Percentiles rank a stretch among this genome's conserved stretches.
Evolutionary conservation across 2,888 invertebrate genomes (phyloP).

Genomic region (Ophion slaviceki): DNA sequence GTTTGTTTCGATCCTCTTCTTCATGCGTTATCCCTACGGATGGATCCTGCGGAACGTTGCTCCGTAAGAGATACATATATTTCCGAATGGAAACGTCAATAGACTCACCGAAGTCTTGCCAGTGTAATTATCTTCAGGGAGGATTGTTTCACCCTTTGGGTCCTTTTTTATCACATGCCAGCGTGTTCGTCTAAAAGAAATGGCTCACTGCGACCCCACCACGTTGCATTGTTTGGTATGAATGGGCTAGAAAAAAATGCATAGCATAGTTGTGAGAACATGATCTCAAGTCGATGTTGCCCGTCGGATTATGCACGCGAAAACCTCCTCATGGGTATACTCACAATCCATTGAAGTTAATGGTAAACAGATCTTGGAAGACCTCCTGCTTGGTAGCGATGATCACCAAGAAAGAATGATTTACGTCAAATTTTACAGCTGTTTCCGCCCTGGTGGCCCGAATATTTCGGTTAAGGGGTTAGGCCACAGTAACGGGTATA

Average conservation of each 20-base stretch:
- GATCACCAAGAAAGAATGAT: constrained; percentile 1
- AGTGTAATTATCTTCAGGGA: neutral
- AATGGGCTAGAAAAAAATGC: neutral
- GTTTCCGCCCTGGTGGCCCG: neutral
- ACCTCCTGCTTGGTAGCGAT: constrained; percentile 3
- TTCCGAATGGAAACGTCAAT: neutral
- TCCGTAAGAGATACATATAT: neutral
- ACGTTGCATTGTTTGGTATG: neutral
- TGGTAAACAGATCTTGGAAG: neutral
- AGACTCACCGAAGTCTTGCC: neutral
- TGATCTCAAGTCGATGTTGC: neutral
- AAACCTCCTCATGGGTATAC: neutral
- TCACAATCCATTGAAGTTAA: constrained; percentile 10
- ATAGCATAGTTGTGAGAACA: neutral
- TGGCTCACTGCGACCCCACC: neutral
- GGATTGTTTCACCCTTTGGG: neutral
- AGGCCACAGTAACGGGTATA: too few relatives aligned
- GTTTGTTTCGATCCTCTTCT: neutral
- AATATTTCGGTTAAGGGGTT: neutral
- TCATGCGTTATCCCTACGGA: neutral
- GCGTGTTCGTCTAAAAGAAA: neutral
- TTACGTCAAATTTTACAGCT: neutral
- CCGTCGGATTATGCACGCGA: neutral
- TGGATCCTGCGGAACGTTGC: too few relatives aligned
- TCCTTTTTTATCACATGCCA: neutral